These are phyloP conservation scores for Sepiola atlantica DNA, from an alignment of 2,888 invertebrate species.

Conservation along the genomic window DNA sequence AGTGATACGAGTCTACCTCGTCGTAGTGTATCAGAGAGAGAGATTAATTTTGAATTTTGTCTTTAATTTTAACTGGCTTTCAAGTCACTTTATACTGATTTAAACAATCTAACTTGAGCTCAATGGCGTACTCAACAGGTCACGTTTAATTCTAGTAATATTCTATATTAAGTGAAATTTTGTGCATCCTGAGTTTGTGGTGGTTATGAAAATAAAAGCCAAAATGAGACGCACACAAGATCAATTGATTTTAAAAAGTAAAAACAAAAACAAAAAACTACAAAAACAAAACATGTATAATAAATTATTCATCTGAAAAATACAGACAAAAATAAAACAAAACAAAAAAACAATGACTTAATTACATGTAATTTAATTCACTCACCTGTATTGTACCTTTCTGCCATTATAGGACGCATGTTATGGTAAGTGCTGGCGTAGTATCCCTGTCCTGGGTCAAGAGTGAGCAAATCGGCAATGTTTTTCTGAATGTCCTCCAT, in stretches of 20 bases:
- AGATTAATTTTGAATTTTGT: too few species aligned
- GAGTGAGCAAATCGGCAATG: constrained; percentile 86
- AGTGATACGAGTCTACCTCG: too few species aligned
- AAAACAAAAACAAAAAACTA: not conserved
- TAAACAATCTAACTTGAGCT: too few species aligned
- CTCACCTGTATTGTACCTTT: constrained; percentile 67
- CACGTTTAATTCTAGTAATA: too few species aligned
- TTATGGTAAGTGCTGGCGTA: constrained; percentile 93
- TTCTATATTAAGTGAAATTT: too few species aligned
- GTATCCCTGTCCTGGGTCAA: constrained; percentile 97
- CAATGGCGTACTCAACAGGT: too few species aligned
- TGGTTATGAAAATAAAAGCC: too few species aligned
- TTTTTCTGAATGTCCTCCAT: constrained; percentile 88
- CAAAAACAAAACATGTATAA: not conserved
- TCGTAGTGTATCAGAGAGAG: too few species aligned
- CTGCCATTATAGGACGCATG: constrained; percentile 85
- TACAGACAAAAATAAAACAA: not conserved
- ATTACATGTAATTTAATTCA: not conserved
- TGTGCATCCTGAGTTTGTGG: too few species aligned
- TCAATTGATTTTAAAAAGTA: not conserved
- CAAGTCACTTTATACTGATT: too few species aligned
- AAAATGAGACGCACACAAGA: too few species aligned
- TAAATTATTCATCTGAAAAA: not conserved
- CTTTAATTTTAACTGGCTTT: too few species aligned
- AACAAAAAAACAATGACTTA: not conserved